phyloP scores from a whole-genome alignment of 2,888 invertebrate genomes.

The Cheilosia vulpina region DNA sequence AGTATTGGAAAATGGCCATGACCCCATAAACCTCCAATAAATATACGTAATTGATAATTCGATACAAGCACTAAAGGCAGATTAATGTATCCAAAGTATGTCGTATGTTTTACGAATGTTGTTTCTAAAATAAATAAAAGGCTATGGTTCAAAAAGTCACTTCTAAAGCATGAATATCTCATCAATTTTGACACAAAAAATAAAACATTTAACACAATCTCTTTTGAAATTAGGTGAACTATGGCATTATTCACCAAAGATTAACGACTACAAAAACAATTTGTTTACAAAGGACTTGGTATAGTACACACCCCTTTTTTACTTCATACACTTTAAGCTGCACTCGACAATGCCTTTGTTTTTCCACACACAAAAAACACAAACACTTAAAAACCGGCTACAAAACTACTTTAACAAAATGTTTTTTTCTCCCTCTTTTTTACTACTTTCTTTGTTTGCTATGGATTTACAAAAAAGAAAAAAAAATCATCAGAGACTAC shows the following conservation, averaged over 20 bases:
- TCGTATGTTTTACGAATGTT: too few species aligned
- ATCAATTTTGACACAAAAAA: background rate
- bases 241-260: constrained; percentile 3
- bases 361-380: constrained; percentile 28
- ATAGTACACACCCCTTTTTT: constrained; percentile 49
- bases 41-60: too few species aligned
- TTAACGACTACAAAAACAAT: constrained; percentile 2
- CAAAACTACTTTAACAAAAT: constrained; percentile 48
- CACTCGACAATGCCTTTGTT: constrained; percentile 70
- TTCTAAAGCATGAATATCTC: too few species aligned
- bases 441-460: constrained; percentile 42
- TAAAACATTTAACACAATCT: background rate
- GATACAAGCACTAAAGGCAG: too few species aligned
- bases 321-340: constrained; percentile 35
- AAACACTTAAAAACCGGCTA: constrained; percentile 51
- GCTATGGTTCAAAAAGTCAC: too few species aligned
- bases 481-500: constrained; percentile 5
- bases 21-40: too few species aligned
- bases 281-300: constrained; percentile 34
- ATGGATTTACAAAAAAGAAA: constrained; percentile 44
- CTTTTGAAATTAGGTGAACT: constrained; percentile 45
- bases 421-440: constrained; percentile 22
- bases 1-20: too few species aligned
- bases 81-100: too few species aligned
- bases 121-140: too few species aligned